Evolutionary conservation across 2,888 invertebrate species (phyloP).

Genomic region (Zhuqinia jingwanae): DNA sequence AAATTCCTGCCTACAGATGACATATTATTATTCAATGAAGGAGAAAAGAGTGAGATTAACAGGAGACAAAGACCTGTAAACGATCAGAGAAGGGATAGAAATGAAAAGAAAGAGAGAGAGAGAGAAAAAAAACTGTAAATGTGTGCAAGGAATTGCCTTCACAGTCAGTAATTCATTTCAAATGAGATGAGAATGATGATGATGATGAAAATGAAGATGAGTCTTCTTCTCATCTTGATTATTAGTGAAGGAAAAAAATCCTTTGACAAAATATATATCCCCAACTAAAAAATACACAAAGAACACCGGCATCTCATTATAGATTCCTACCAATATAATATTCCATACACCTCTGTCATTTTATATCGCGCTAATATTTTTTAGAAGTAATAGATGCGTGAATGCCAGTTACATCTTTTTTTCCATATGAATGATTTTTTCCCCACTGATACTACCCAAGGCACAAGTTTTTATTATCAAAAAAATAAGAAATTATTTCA

Average conservation of each 20-base stretch:
- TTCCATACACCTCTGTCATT: constrained; percentile 3
- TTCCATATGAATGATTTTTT: constrained; percentile 14
- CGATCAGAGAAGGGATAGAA: background rate
- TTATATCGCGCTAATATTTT: constrained; percentile 7
- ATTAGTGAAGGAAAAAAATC: constrained; percentile 33
- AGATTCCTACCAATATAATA: too few relatives aligned
- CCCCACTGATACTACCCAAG: background rate
- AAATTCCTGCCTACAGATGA: constrained; percentile 14
- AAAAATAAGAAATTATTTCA: constrained; percentile 20
- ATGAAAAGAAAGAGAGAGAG: background rate
- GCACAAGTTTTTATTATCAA: background rate
- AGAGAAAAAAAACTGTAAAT: background rate
- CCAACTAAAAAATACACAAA: background rate
- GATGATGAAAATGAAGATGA: constrained; percentile 14
- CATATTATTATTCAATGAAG: constrained; percentile 52
- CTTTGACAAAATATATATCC: background rate
- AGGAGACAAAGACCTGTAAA: constrained; percentile 36
- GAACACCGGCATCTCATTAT: background rate
- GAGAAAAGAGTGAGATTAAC: constrained; percentile 31
- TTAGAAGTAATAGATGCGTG: background rate
- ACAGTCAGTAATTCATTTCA: constrained; percentile 37
- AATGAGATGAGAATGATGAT: background rate
- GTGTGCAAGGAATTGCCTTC: background rate
- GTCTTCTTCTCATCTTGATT: constrained; percentile 11
- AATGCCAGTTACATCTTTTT: constrained; percentile 2